Base-by-base conservation (phyloP, 1,140 invertebrate species). In the Tetramorium simillimum region DNA sequence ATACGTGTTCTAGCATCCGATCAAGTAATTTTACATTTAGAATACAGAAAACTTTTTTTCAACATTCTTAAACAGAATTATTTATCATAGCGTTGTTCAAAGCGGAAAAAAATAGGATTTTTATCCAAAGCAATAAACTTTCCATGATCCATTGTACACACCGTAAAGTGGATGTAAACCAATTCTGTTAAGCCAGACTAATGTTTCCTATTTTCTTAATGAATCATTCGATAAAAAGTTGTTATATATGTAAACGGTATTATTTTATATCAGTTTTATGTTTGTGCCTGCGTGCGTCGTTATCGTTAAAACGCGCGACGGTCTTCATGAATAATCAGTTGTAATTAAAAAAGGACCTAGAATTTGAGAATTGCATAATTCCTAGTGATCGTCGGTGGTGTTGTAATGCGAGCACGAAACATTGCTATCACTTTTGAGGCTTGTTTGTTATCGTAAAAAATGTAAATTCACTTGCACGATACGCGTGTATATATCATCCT, bases 151-250 rank as follows among this genome's bases (percentile, higher is more conserved):
- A 40, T 81, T 3, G 2, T 18, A 12, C 40, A 10, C 16, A 12
- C 5, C 21, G n/a, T 14, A 3, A 46, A 46, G 0, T 5, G 21
- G 6, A 3, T 40, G 18, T 37, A 7, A 40, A 56, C 21, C 60
- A 33, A 73, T 73, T 12, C 18, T 14, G 12, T 73, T 4, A 5
- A 46, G 37, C 16, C 56, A 43, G 40, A 53, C 28, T 46, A 56
- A 58, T 6, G 53, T 58, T n/a, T 56, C 21, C 24, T 53, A 43
- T 56, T 56, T 85, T 72, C 16, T 62, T 14, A 33, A 4, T 75
- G n/a, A 84, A 58, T 56, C n/a, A 28, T 46, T 46, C 40, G 56
- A 85, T 85, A 70, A 76, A 33, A 82, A 53, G 33, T 40, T 18
- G 5, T 12, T 33, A 43, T 49, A 37, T 16, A 53, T 4, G 14